These are phyloP conservation scores for Dendrolimus houi DNA, from an alignment of 2,888 invertebrate species.

Conservation along the genomic window DNA sequence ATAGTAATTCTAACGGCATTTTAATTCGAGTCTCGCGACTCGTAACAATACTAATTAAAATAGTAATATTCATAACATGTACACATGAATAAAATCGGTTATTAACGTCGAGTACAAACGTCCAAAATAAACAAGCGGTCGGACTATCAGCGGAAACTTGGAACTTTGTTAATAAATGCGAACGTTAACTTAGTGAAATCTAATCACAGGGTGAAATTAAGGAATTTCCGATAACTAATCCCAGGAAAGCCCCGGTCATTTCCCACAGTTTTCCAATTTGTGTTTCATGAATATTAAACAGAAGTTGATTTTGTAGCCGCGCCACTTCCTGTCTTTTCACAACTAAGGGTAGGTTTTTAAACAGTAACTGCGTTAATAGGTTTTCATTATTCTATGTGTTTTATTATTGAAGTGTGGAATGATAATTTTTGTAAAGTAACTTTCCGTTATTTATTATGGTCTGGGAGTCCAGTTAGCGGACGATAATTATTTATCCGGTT, in stretches of 20 bases:
- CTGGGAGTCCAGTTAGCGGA: too few species aligned
- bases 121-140: neutral
- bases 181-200: constrained; percentile 27
- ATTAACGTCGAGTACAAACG: constrained; percentile 2
- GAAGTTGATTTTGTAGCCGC: constrained; percentile 6
- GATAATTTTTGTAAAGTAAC: too few species aligned
- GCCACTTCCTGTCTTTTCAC: constrained; percentile 2
- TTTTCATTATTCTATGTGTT: too few species aligned
- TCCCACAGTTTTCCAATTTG: constrained; percentile 44
- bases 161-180: constrained; percentile 13
- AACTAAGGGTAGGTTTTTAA: constrained; percentile 9
- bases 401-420: too few species aligned
- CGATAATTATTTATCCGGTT: too few species aligned
- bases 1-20: too few species aligned
- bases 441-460: too few species aligned
- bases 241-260: constrained; percentile 37
- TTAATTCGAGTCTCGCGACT: too few species aligned
- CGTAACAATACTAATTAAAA: too few species aligned
- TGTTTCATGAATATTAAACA: constrained; percentile 54
- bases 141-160: neutral
- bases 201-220: constrained; percentile 42
- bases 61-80: too few species aligned
- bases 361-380: neutral
- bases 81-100: too few species aligned
- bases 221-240: constrained; percentile 50